Evolutionary conservation across 2,888 invertebrate species (phyloP), one percentile per base, ranked within the genome.

Genomic region (Mesodorylaimus sp.): DNA sequence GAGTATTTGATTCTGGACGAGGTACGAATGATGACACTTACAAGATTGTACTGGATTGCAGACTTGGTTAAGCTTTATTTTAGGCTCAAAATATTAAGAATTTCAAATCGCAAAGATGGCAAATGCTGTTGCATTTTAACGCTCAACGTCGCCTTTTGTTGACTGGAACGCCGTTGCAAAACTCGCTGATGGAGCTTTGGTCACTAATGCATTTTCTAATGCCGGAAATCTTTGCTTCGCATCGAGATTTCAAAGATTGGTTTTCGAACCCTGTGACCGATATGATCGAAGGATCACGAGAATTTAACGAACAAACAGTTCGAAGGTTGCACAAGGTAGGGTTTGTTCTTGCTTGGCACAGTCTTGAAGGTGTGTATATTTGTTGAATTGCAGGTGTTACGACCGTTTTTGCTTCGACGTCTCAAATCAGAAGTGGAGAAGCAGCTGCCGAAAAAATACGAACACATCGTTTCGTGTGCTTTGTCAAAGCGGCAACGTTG

Each of bases 11-110:
- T 97, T 57, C 75, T 97, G 49, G 95, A 97, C 67, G 95, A 74
- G 63, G 71, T 70, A 56, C 23, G 23, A 16, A n/a, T n/a, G n/a
- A n/a, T n/a, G n/a, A n/a, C n/a, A n/a, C 13, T 47, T n/a, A n/a
- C n/a, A n/a, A n/a, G n/a, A n/a, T n/a, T n/a, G n/a, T n/a, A n/a
- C n/a, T n/a, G n/a, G n/a, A n/a, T n/a, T n/a, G n/a, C n/a, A n/a
- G n/a, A n/a, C n/a, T n/a, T n/a, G n/a, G n/a, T n/a, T n/a, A n/a
- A n/a, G n/a, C n/a, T n/a, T n/a, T 50, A 7, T 50, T 51, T 29
- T 56, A 93, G 72, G 95, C 95, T 36, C 97, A 97, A 68, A 95
- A 97, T 67, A 97, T 97, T 54, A 99, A 97, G 72, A 97, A 97
- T 72, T 97, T 95, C 68, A 95, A 95, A 69, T 91, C 91, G 23